These are phyloP conservation scores for Amorpha juglandis DNA, from an alignment of 2,888 invertebrate species.

Conservation along the genomic window DNA sequence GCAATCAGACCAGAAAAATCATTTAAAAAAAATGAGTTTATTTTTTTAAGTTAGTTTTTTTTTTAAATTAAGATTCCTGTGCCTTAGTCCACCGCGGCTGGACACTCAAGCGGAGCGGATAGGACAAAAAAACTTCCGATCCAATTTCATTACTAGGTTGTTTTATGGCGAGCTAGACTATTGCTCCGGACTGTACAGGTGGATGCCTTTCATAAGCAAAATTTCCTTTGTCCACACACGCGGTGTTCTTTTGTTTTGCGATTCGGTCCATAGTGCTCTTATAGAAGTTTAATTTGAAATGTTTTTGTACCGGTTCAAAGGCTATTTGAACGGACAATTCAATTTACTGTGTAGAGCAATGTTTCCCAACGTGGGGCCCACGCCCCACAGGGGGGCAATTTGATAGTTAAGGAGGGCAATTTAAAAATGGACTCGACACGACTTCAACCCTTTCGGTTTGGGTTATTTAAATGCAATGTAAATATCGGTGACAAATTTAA, in stretches of 20 bases:
- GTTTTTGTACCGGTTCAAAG: conserved; percentile 10
- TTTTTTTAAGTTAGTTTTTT: no score
- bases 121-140: conserved; percentile 61
- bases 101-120: conserved; percentile 42
- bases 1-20: no score
- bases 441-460: no score
- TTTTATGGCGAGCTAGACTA: conserved; percentile 64
- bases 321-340: not conserved
- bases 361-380: no score
- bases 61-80: conserved; percentile 27
- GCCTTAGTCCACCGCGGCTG: conserved; percentile 40
- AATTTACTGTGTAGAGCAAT: not conserved
- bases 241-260: not conserved
- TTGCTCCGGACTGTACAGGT: conserved; percentile 49
- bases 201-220: conserved; percentile 38
- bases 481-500: no score
- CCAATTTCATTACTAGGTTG: conserved; percentile 74
- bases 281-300: conserved; percentile 1
- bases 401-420: no score
- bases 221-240: not conserved
- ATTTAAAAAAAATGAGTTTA: no score
- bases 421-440: no score
- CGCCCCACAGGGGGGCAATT: no score
- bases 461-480: no score
- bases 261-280: not conserved